These are phyloP conservation scores for Hypercompe scribonia DNA, from an alignment of 2,888 invertebrate genomes.

Conservation along the genomic window DNA sequence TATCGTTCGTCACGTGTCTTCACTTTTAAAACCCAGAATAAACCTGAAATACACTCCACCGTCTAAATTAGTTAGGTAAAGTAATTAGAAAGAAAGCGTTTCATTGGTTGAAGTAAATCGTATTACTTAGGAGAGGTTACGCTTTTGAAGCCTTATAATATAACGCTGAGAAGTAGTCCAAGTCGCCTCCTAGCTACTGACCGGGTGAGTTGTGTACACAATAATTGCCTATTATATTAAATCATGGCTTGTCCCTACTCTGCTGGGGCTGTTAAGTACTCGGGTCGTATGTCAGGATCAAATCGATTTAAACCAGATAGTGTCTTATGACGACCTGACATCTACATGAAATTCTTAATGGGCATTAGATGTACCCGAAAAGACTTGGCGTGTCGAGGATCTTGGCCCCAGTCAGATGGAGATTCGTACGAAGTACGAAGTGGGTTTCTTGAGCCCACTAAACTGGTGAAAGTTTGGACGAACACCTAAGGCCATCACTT, in stretches of 20 bases:
- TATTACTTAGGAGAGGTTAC: constrained; percentile 43
- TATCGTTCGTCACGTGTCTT: background rate
- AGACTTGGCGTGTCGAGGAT: too few species aligned
- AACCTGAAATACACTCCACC: background rate
- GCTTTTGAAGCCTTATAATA: constrained; percentile 43
- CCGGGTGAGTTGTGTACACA: constrained; percentile 52
- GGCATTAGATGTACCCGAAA: too few species aligned
- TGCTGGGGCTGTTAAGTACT: too few species aligned
- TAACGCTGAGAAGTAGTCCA: constrained; percentile 43
- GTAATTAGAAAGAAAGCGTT: constrained; percentile 36
- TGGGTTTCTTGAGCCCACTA: too few species aligned
- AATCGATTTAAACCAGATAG: too few species aligned
- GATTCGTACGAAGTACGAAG: too few species aligned
- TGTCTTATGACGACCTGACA: too few species aligned
- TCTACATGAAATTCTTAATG: too few species aligned
- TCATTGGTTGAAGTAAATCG: constrained; percentile 47
- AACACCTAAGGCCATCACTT: too few species aligned
- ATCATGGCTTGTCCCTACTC: background rate
- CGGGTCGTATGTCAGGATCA: too few species aligned
- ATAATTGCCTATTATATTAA: background rate
- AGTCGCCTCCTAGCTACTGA: constrained; percentile 47
- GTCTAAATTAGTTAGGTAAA: constrained; percentile 34
- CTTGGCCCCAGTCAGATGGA: too few species aligned
- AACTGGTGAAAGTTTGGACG: too few species aligned
- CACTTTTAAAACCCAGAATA: background rate